A percentile compares a stretch with the other conserved stretches of the same genome.
Evolutionary conservation across 2,888 invertebrate genomes (phyloP).

Genomic region (Cryptophagus acutangulus): DNA sequence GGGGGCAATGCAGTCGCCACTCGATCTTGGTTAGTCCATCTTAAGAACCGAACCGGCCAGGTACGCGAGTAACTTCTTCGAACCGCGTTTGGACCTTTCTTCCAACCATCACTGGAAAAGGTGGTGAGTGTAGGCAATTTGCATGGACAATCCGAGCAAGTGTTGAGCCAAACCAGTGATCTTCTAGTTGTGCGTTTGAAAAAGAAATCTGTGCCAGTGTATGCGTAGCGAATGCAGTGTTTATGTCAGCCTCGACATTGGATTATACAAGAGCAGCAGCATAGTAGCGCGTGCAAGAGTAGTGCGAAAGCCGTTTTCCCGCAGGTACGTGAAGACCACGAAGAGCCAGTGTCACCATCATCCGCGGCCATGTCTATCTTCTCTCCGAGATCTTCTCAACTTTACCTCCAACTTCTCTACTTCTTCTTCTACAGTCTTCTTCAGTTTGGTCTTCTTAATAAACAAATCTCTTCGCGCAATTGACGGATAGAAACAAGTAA

Average conservation of each 20-base stretch:
- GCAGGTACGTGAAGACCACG: slow-evolving; percentile 32
- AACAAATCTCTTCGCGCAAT: slow-evolving; percentile 11
- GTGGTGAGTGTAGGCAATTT: not conserved
- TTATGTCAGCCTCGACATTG: slow-evolving; percentile 21
- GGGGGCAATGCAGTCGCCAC: slow-evolving; percentile 42
- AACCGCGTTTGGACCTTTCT: slow-evolving; percentile 13
- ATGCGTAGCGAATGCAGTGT: slow-evolving; percentile 20
- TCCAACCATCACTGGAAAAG: not conserved
- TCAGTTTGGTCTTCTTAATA: too few relatives aligned
- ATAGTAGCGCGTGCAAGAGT: slow-evolving; percentile 29
- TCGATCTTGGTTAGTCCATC: slow-evolving; percentile 44
- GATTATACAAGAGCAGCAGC: slow-evolving; percentile 30
- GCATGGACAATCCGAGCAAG: not conserved
- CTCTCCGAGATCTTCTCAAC: too few relatives aligned
- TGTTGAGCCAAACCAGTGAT: slow-evolving; percentile 19
- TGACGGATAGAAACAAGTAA: slow-evolving; percentile 6
- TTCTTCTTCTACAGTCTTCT: too few relatives aligned
- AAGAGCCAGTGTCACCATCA: slow-evolving; percentile 11
- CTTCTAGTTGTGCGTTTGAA: slow-evolving; percentile 16
- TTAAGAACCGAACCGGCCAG: slow-evolving; percentile 40
- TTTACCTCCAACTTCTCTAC: too few relatives aligned
- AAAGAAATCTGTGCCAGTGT: slow-evolving; percentile 14
- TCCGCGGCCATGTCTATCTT: slow-evolving; percentile 14
- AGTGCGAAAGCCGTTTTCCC: slow-evolving; percentile 28
- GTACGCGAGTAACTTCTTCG: slow-evolving; percentile 27